Percentiles rank a stretch among this genome's conserved stretches.
Evolutionary conservation across 2,797 vertebrate genomes (phyloP).

Genomic region (Ciconia nigra): DNA sequence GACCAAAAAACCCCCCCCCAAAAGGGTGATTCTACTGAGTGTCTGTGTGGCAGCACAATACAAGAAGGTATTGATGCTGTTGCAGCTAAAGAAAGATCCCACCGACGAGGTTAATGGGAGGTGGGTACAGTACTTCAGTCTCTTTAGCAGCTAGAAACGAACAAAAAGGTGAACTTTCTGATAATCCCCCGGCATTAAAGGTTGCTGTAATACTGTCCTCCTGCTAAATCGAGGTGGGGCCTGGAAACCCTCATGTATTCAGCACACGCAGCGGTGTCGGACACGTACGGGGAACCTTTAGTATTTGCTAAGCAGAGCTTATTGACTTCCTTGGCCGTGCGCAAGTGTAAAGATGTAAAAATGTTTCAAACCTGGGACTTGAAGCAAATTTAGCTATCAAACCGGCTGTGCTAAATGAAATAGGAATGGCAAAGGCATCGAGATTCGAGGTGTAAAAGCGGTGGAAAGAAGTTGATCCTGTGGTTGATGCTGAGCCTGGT

Average conservation of each 20-base stretch:
- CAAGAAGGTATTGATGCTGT: neutral
- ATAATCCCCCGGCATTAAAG: neutral
- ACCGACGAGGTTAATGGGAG: neutral
- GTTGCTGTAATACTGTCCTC: neutral
- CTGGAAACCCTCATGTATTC: neutral
- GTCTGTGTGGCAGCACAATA: neutral
- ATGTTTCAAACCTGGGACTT: neutral
- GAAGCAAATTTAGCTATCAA: neutral
- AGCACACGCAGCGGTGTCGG: accelerated
- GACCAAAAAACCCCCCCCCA: neutral
- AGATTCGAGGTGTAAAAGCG: neutral
- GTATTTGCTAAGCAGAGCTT: neutral
- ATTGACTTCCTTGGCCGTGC: neutral
- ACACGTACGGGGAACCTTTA: accelerated
- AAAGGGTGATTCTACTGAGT: neutral
- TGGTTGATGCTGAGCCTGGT: neutral
- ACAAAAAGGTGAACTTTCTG: neutral
- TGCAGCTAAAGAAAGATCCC: neutral
- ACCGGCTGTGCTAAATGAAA: neutral
- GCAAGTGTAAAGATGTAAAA: neutral
- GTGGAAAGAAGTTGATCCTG: neutral
- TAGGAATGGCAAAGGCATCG: accelerated
- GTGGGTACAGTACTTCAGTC: neutral
- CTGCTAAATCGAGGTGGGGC: neutral
- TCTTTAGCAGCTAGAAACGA: neutral